phyloP scores from a whole-genome alignment of 2,797 vertebrate genomes.

The Gastrophryne carolinensis region DNA sequence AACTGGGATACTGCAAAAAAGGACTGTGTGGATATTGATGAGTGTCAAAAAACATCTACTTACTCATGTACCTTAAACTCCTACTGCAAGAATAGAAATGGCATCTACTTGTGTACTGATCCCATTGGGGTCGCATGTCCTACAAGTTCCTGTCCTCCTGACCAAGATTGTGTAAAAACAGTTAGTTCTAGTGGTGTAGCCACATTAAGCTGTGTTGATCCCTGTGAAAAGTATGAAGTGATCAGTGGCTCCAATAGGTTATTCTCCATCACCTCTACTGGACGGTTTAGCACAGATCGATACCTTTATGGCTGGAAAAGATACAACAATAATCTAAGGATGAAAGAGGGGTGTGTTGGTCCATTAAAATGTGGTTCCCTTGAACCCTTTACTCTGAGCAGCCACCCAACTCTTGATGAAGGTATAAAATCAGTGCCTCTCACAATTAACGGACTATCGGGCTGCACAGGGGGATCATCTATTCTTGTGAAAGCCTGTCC shows the following conservation, averaged over 20 bases:
- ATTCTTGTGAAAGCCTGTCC: constrained; percentile 23
- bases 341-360: constrained; percentile 24
- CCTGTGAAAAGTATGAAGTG: not conserved
- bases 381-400: not conserved
- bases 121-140: not conserved
- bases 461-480: not conserved
- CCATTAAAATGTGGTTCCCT: constrained; percentile 24
- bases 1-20: not conserved
- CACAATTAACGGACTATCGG: not conserved
- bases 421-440: not conserved
- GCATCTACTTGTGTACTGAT: constrained; percentile 2
- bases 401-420: not conserved
- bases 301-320: constrained; percentile 18
- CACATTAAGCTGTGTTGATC: not conserved
- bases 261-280: constrained; percentile 1
- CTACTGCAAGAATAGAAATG: not conserved
- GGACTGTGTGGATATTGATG: constrained; percentile 2
- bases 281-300: constrained; percentile 13
- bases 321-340: not conserved
- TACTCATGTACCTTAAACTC: not conserved
- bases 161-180: not conserved
- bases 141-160: fast-evolving
- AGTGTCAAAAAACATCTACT: not conserved
- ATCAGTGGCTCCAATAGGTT: constrained; percentile 9
- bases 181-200: fast-evolving